Evolutionary conservation across 2,113 vertebrate genomes (phyloP), one percentile per base, ranked within the genome.

Genomic region (Dunckerocampus dactyliophorus): DNA sequence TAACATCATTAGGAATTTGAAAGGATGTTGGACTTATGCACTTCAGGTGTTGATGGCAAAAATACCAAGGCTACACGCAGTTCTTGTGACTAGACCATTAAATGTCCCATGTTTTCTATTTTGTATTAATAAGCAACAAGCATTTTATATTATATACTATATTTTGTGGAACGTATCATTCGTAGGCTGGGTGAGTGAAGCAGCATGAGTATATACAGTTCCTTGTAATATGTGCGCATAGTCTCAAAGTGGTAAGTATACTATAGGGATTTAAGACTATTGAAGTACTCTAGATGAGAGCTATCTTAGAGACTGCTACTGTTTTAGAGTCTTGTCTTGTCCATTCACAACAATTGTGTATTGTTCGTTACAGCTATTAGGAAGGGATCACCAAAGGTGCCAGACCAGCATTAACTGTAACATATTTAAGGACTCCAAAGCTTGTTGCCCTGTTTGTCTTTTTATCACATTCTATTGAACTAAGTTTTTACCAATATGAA

Each of bases 111-210:
- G 43, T 58, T 59, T 34, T 73, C 17, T 80, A 58, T 74, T 76
- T 85, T 81, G 31, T 84, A 75, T 72, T 54, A 65, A 56, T 37
- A 51, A 74, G 69, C 56, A 73, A 76, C 49, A 77, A 73, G 58
- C 71, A 73, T 83, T 85, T 79, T 81, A 59, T 74, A 66, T 42
- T 50, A 24, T 76, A 59, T 76, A 56, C 48, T 75, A 50, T 75
- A 67, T 49, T 75, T 80, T 58, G 57, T 76, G 55, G 55, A 82
- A 69, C 72, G 62, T 59, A 21, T 63, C 53, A 49, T 64, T 66
- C 20, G 55, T 74, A 47, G 54, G 42, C 22, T 67, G n/a, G 46
- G 43, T 28, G 47, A 56, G 42, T 67, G 22, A 71, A 69, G 63
- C 21, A 13, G 43, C 58, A 74, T 68, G 47, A 58, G 37, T 69